Evolutionary conservation across 2,888 invertebrate genomes (phyloP).

Genomic region (Cerceris ruficornis): DNA sequence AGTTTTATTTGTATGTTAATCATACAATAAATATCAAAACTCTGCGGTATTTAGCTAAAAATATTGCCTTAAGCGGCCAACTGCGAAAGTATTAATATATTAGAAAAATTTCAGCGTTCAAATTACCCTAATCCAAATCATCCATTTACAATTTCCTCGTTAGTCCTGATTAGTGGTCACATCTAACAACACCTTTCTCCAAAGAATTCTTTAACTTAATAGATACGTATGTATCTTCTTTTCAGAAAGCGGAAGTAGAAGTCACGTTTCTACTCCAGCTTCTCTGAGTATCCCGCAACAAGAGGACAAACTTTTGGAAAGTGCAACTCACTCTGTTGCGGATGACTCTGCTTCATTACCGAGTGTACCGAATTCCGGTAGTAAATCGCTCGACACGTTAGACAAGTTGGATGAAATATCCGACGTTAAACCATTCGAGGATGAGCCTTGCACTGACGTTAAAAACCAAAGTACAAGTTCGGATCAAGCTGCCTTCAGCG

Average conservation of each 20-base stretch:
- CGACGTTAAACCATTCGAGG: not conserved
- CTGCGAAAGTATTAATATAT: too few species aligned
- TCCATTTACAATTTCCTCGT: too few species aligned
- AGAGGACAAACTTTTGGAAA: not conserved
- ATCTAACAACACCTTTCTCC: too few species aligned
- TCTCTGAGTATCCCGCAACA: constrained; percentile 32
- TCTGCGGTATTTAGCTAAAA: too few species aligned
- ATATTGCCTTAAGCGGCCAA: too few species aligned
- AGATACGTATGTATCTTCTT: constrained; percentile 6
- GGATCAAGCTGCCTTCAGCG: constrained; percentile 8
- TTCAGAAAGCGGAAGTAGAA: constrained; percentile 27
- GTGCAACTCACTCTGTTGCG: not conserved
- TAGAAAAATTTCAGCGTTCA: too few species aligned
- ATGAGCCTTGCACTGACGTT: constrained; percentile 24
- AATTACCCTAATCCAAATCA: too few species aligned
- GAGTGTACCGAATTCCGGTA: constrained; percentile 27
- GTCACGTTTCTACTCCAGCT: constrained; percentile 66
- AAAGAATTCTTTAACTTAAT: not conserved
- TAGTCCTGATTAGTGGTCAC: too few species aligned
- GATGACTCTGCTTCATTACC: constrained; percentile 13
- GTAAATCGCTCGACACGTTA: constrained; percentile 39
- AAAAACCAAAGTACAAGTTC: constrained; percentile 9
- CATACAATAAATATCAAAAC: too few species aligned
- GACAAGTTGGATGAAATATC: constrained; percentile 55
- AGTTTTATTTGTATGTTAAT: too few species aligned